A percentile compares a stretch with the other conserved stretches of the same genome.
These are phyloP conservation scores for Morelia viridis DNA, from an alignment of 2,797 vertebrate species.

Conservation along the genomic window DNA sequence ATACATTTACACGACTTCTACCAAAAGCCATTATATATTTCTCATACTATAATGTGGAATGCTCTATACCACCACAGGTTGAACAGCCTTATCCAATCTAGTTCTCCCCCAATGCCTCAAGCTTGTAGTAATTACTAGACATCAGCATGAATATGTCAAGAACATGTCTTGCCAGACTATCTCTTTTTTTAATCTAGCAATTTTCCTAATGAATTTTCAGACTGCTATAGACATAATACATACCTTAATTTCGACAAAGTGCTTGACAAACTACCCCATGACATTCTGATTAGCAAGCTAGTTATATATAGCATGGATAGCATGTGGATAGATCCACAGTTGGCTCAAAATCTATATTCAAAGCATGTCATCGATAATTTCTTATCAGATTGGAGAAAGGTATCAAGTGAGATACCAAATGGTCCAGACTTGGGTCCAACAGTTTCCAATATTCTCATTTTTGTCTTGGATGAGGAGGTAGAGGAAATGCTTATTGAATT, in stretches of 20 bases:
- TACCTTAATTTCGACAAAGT: neutral
- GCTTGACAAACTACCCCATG: neutral
- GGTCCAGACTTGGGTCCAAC: neutral
- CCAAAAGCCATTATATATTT: neutral
- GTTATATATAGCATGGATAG: neutral
- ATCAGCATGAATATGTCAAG: neutral
- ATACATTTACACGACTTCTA: neutral
- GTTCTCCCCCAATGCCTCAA: neutral
- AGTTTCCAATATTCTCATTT: neutral
- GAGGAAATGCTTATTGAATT: neutral
- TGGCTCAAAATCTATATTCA: neutral
- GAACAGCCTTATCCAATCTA: neutral
- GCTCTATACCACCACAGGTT: neutral
- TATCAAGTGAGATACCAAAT: neutral
- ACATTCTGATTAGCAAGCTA: neutral
- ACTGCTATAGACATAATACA: neutral
- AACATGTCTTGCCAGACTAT: neutral
- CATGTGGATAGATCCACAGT: neutral
- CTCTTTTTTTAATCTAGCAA: neutral
- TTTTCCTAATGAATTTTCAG: neutral
- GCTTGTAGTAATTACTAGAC: neutral
- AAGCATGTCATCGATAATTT: neutral
- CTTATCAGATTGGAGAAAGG: neutral
- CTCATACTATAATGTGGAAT: neutral
- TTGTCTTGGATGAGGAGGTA: neutral